Base-by-base conservation (phyloP, 37 sponge, comb jelly and placozoan species). In the Dysidea cf. avara region DNA sequence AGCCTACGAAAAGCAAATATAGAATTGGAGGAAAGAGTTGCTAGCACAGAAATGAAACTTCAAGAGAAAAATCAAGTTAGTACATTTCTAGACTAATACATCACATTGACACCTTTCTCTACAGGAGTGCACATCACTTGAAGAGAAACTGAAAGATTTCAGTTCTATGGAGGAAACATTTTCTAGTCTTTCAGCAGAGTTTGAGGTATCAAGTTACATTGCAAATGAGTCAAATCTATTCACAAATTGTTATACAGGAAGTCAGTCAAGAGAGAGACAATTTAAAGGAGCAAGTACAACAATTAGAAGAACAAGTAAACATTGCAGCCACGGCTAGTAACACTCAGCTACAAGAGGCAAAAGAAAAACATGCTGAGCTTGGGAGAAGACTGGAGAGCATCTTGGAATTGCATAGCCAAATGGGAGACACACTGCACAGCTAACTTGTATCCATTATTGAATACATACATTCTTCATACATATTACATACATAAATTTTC, bases 221-320 rank as follows among this genome's bases (percentile, higher is more conserved):
- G 46, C 9, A 43, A n/a, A 59, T 29, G 66, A 32, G 25, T 66
- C 55, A 13, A 29, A 54, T 13, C 36, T 1, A 71, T 38, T 1
- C 1, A 14, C 12, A 6, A 21, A 2, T 3, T 36, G 39, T 21
- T 46, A 31, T 2, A 26, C 51, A 82, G 75, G 37, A 7, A 20
- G 22, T 74, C 25, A 53, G 58, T 39, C 68, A 74, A 30, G 75
- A 82, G 18, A 74, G 68, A 30, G 22, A 53, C 5, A 30, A n/a
- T 6, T 33, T 84, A 31, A 56, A 9, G 7, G 65, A 32, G n/a
- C 53, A 69, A 0, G 72, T 70, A 16, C 34, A 48, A 12, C 22
- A 37, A 14, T 65, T 77, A 25, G 78, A 76, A 35, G 85, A 84
- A 6, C 64, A 84, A 32, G 54, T 84, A 39, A 56, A 84, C 49